Conservation (phyloP, 1,140 invertebrate genomes). For the Zeugodacus cucurbitae region DNA sequence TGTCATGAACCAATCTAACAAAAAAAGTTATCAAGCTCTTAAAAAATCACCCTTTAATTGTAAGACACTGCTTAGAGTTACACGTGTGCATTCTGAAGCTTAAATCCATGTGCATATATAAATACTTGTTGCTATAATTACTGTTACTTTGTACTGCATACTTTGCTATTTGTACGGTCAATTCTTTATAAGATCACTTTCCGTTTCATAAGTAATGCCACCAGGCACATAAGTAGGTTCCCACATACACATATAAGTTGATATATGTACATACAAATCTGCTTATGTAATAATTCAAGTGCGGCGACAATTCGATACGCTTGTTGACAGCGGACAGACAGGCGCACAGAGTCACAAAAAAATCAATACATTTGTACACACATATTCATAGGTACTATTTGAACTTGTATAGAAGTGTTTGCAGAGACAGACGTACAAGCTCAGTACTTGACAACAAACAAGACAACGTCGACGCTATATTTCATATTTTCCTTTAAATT, state of each 20-base stretch:
- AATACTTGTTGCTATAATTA: neutral
- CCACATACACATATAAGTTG: too few relatives aligned
- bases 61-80: neutral
- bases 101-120: neutral
- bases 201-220: neutral
- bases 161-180: neutral
- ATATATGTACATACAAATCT: neutral
- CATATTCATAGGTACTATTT: neutral
- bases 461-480: neutral
- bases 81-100: slow-evolving; percentile 13
- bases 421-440: neutral
- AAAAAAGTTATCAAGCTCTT: too few relatives aligned
- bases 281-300: slow-evolving; percentile 50
- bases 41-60: too few relatives aligned
- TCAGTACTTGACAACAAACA: slow-evolving; percentile 7
- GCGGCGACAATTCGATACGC: slow-evolving; percentile 56
- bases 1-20: too few relatives aligned
- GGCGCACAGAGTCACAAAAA: neutral
- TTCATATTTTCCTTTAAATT: neutral
- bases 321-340: slow-evolving; percentile 54
- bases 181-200: neutral
- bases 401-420: neutral
- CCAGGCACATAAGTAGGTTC: too few relatives aligned
- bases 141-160: neutral
- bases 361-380: neutral